Percentiles rank a stretch among this genome's conserved stretches.
Evolutionary conservation across 2,888 invertebrate species (phyloP).

Genomic region (Pseudeuparius sepicola): DNA sequence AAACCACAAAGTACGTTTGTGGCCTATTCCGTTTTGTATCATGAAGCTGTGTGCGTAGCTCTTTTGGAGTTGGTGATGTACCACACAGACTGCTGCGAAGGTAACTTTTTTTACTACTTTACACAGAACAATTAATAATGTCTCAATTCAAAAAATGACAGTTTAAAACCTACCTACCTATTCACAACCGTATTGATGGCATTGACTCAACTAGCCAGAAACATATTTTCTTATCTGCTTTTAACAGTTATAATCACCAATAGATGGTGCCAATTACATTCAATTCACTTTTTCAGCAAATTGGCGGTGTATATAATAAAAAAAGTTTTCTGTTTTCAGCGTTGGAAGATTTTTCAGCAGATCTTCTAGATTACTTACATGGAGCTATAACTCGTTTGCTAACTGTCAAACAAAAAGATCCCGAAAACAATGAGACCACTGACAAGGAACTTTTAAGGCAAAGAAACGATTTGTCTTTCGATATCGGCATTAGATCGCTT

Average conservation of each 20-base stretch:
- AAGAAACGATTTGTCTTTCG: constrained; percentile 59
- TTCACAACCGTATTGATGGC: too few species aligned
- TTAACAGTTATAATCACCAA: too few species aligned
- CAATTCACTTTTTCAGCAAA: too few species aligned
- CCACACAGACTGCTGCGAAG: constrained; percentile 67
- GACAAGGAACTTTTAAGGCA: constrained; percentile 56
- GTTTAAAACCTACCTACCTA: too few species aligned
- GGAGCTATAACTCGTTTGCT: constrained; percentile 56
- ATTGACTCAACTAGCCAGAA: too few species aligned
- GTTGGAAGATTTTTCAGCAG: constrained; percentile 64
- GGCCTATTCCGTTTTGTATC: constrained; percentile 51
- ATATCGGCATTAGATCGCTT: constrained; percentile 70
- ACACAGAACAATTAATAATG: too few species aligned
- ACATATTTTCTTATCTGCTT: too few species aligned
- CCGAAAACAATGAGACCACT: constrained; percentile 36
- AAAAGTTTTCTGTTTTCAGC: constrained; percentile 37
- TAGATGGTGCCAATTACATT: too few species aligned
- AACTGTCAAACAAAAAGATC: constrained; percentile 40
- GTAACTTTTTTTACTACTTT: too few species aligned
- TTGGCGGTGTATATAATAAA: too few species aligned
- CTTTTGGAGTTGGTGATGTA: constrained; percentile 74
- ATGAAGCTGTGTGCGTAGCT: constrained; percentile 56
- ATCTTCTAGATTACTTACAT: constrained; percentile 74
- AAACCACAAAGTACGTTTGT: constrained; percentile 62
- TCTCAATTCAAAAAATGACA: too few species aligned